Percentiles rank a stretch among this genome's conserved stretches.
Conservation (phyloP, 2,888 invertebrate genomes). For the Pyrrhosoma nymphula region DNA sequence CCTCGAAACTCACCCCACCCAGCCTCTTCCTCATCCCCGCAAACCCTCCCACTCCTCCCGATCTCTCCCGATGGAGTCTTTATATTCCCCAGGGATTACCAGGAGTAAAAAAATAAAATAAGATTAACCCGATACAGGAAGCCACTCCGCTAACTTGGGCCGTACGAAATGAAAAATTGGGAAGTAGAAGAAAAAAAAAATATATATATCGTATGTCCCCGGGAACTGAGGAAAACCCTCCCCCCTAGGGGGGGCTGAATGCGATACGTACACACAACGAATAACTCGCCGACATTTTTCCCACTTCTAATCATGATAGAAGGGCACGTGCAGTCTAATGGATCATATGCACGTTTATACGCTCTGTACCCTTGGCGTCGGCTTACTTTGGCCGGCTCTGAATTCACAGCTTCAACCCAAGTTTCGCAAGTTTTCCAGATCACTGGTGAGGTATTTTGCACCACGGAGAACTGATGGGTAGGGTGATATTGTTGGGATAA, state of each 20-base stretch:
- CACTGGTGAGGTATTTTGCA: no score
- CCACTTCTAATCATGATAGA: neutral
- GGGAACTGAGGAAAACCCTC: neutral
- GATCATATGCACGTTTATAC: no score
- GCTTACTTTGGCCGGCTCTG: no score
- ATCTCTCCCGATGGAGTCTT: neutral
- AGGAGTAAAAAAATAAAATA: slow-evolving; percentile 37
- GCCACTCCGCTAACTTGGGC: slow-evolving; percentile 14
- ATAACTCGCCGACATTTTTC: neutral
- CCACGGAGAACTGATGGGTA: no score
- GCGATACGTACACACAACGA: neutral
- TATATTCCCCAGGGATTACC: neutral
- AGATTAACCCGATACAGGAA: slow-evolving; percentile 60
- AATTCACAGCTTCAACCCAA: no score
- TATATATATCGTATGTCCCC: no score
- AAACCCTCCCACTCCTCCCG: neutral
- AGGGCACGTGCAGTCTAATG: no score
- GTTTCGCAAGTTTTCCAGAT: no score
- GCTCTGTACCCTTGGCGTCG: no score
- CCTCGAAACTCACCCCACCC: neutral
- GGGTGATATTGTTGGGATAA: no score
- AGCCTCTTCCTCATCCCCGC: neutral
- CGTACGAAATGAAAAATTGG: slow-evolving; percentile 36
- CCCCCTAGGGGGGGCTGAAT: neutral
- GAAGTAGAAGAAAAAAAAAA: neutral